A percentile compares a stretch with the other conserved stretches of the same genome.
These are phyloP conservation scores for Oryzias curvinotus DNA, from an alignment of 2,113 vertebrate species.

Conservation along the genomic window DNA sequence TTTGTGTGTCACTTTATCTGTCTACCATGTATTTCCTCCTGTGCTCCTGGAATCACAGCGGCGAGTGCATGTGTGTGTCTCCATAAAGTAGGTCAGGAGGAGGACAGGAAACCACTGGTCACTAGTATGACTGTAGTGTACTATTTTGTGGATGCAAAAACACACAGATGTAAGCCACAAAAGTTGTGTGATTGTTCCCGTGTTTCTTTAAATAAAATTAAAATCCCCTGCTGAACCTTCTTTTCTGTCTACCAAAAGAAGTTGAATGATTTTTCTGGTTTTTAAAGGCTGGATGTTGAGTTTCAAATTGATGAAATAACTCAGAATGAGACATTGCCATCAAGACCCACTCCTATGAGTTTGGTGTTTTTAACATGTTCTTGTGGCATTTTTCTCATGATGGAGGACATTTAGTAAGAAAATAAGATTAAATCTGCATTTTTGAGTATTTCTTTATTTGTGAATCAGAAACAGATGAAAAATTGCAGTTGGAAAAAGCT, in stretches of 20 bases:
- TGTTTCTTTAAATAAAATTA: conserved; percentile 11
- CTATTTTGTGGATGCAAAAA: conserved; percentile 18
- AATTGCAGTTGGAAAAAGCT: too few relatives aligned
- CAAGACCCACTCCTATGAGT: too few relatives aligned
- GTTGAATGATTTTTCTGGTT: too few relatives aligned
- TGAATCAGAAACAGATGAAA: too few relatives aligned
- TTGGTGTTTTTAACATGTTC: too few relatives aligned
- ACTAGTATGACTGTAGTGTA: conserved; percentile 38
- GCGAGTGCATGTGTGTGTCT: conserved; percentile 29
- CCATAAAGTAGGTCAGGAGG: conserved; percentile 59
- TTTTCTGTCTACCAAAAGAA: neutral
- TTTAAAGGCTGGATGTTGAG: too few relatives aligned
- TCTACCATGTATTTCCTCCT: conserved; percentile 44
- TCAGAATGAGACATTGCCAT: too few relatives aligned
- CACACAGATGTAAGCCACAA: neutral
- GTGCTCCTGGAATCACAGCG: conserved; percentile 30
- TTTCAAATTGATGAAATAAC: too few relatives aligned
- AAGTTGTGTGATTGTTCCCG: neutral
- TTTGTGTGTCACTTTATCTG: conserved; percentile 44
- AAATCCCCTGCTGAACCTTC: neutral
- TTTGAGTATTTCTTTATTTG: too few relatives aligned
- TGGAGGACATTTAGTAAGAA: too few relatives aligned
- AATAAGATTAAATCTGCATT: too few relatives aligned
- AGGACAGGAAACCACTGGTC: conserved; percentile 65
- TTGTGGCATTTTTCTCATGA: too few relatives aligned